A percentile compares a stretch with the other conserved stretches of the same genome.
These are phyloP conservation scores for Mesocricetus auratus DNA, from an alignment of 2,113 vertebrate genomes.

Conservation along the genomic window DNA sequence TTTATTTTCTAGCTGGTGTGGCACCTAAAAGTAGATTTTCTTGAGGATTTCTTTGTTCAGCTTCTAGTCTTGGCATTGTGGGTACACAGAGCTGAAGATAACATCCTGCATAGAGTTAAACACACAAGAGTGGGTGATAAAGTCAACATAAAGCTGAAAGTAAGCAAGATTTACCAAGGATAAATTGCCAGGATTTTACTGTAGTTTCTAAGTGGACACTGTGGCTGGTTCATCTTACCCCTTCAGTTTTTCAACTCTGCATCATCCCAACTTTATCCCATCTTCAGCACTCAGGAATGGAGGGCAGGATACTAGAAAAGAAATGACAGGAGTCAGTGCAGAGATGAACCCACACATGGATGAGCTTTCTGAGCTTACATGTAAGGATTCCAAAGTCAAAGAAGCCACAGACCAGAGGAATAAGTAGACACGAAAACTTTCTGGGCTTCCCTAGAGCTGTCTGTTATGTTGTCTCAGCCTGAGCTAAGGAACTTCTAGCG, in stretches of 20 bases:
- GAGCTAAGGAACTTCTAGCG: constrained; percentile 23
- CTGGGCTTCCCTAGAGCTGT: neutral
- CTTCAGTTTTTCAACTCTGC: neutral
- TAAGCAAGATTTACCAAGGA: constrained; percentile 61
- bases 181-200: constrained; percentile 54
- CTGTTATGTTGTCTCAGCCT: neutral
- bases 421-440: neutral
- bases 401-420: neutral
- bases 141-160: constrained; percentile 70
- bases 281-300: neutral
- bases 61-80: constrained; percentile 44
- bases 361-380: neutral
- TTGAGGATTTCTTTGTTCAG: constrained; percentile 34
- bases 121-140: constrained; percentile 68
- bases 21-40: constrained; percentile 26
- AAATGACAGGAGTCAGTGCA: neutral
- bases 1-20: constrained; percentile 3
- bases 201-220: constrained; percentile 27
- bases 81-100: constrained; percentile 55
- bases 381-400: neutral
- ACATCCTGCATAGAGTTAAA: constrained; percentile 47
- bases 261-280: neutral
- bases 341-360: neutral
- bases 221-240: constrained; percentile 6
- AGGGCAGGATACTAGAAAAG: neutral